These are phyloP conservation scores for Phania funesta DNA, from an alignment of 2,888 invertebrate species.

Conservation along the genomic window DNA sequence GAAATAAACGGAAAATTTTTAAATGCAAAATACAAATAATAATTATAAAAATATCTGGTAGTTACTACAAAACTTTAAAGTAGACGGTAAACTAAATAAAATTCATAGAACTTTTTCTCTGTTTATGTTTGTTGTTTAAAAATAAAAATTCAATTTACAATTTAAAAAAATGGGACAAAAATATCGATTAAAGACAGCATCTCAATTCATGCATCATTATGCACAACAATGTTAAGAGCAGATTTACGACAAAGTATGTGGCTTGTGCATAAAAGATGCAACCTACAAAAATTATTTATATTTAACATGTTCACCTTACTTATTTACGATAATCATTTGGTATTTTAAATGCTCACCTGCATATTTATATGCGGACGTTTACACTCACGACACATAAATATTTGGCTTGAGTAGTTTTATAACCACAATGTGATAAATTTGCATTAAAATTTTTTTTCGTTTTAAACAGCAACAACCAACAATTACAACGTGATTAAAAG, in stretches of 20 bases:
- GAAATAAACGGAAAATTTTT: no score
- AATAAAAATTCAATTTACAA: conserved; percentile 15
- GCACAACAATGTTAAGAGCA: background rate
- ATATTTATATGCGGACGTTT: background rate
- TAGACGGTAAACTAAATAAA: no score
- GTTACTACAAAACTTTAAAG: no score
- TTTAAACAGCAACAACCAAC: conserved; percentile 16
- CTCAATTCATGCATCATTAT: conserved; percentile 39
- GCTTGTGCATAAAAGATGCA: conserved; percentile 14
- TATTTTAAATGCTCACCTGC: conserved; percentile 57
- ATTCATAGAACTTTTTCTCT: no score
- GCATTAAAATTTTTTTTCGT: conserved; percentile 30
- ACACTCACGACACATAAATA: background rate
- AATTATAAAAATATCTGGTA: no score
- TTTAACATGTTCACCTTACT: conserved; percentile 49
- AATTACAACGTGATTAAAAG: conserved; percentile 34
- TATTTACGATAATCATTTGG: conserved; percentile 62
- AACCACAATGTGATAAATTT: conserved; percentile 59
- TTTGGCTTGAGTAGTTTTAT: conserved; percentile 13
- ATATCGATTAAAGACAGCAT: background rate
- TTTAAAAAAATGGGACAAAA: background rate
- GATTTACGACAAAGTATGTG: background rate
- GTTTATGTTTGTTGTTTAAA: background rate
- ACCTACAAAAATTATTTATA: conserved; percentile 45
- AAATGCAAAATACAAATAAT: no score